Percentiles rank a stretch among this genome's conserved stretches.
Evolutionary conservation across 2,888 invertebrate genomes (phyloP).

Genomic region (Agrenia bidenticulata): DNA sequence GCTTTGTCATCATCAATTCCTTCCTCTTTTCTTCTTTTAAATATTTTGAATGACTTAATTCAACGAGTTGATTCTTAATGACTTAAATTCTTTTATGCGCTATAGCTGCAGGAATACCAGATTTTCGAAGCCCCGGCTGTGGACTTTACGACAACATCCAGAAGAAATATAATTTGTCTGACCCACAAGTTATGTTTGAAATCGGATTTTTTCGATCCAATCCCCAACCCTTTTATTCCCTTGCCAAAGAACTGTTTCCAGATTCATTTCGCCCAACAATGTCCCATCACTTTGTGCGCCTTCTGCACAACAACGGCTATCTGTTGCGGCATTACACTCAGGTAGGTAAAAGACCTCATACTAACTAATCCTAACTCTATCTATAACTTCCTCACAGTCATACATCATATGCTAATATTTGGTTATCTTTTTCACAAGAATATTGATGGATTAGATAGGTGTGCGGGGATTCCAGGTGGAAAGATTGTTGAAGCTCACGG

Average conservation of each 20-base stretch:
- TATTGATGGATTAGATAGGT: conserved; percentile 87
- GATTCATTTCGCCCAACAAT: conserved; percentile 84
- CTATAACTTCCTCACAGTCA: too few relatives aligned
- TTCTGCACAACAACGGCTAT: conserved; percentile 78
- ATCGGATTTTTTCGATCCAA: conserved; percentile 81
- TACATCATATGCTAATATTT: too few relatives aligned
- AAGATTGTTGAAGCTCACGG: conserved; percentile 94
- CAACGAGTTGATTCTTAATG: conserved; percentile 44
- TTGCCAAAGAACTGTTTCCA: conserved; percentile 87
- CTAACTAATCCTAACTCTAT: too few relatives aligned
- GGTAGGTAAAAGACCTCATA: too few relatives aligned
- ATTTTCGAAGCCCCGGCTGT: conserved; percentile 88
- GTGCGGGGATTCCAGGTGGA: conserved; percentile 78
- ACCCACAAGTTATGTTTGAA: conserved; percentile 91
- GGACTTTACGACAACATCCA: conserved; percentile 85
- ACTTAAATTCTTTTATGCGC: not conserved
- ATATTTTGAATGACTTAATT: conserved; percentile 46
- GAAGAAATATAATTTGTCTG: conserved; percentile 83
- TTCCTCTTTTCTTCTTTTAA: conserved; percentile 54
- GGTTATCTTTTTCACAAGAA: too few relatives aligned
- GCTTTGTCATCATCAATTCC: too few relatives aligned
- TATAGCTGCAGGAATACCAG: conserved; percentile 91
- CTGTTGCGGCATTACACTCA: conserved; percentile 62
- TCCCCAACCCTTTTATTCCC: conserved; percentile 87
- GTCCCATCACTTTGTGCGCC: conserved; percentile 84